A percentile compares a stretch with the other conserved stretches of the same genome.
Conservation (phyloP, 2,888 invertebrate genomes). For the Amphimallon solstitiale region DNA sequence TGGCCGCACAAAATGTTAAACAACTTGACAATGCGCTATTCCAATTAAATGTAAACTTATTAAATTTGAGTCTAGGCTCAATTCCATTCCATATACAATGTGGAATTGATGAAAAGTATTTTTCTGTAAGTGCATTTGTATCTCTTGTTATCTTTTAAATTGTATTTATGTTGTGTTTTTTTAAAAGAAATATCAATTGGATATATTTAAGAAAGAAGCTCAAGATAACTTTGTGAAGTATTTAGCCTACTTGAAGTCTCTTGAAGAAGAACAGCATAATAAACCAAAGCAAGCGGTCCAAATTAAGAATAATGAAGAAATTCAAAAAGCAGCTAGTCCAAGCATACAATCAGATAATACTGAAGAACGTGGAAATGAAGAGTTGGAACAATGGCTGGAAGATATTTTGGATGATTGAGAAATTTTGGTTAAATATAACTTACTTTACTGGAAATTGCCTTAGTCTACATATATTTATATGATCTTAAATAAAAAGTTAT, state of each 20-base stretch:
- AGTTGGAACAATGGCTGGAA: constrained; percentile 53
- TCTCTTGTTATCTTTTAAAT: neutral
- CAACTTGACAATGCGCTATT: constrained; percentile 42
- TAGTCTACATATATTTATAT: too few relatives aligned
- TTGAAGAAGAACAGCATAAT: constrained; percentile 7
- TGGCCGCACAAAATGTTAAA: constrained; percentile 33
- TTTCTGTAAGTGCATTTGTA: constrained; percentile 38
- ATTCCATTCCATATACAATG: constrained; percentile 44
- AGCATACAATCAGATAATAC: neutral
- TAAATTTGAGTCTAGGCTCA: constrained; percentile 41
- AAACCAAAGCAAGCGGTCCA: neutral
- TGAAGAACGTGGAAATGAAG: constrained; percentile 34
- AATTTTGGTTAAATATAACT: too few relatives aligned
- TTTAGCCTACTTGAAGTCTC: constrained; percentile 3
- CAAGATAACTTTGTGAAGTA: constrained; percentile 7
- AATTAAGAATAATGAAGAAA: neutral
- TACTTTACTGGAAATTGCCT: too few relatives aligned
- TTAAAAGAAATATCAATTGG: constrained; percentile 38
- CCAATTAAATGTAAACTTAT: constrained; percentile 42
- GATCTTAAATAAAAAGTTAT: too few relatives aligned
- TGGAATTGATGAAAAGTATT: constrained; percentile 41
- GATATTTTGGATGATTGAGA: constrained; percentile 51
- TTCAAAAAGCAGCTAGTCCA: neutral
- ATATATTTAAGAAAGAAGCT: constrained; percentile 27
- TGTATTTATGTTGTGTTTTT: constrained; percentile 11